These are phyloP conservation scores for Ploceus nigricollis DNA, from an alignment of 2,113 vertebrate genomes.

Conservation along the genomic window DNA sequence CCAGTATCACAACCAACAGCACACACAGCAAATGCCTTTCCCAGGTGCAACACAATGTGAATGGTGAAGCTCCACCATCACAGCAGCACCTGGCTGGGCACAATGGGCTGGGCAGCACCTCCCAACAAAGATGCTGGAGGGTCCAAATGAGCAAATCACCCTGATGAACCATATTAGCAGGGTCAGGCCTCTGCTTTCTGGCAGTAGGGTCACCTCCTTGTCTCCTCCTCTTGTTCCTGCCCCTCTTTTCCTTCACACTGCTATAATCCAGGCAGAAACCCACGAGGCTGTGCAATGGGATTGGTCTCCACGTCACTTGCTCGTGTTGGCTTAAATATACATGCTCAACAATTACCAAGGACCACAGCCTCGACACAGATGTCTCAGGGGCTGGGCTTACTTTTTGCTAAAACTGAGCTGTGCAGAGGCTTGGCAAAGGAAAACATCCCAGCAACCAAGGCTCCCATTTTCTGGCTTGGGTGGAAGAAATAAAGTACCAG, in stretches of 20 bases:
- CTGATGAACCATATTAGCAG: fast-evolving
- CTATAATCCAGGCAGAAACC: neutral
- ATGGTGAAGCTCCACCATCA: neutral
- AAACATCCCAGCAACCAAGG: neutral
- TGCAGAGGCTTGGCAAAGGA: neutral
- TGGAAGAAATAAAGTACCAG: neutral
- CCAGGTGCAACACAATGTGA: fast-evolving
- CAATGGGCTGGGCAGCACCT: neutral
- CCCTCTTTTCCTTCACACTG: neutral
- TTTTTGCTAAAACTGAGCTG: neutral
- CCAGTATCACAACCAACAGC: fast-evolving
- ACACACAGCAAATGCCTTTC: neutral
- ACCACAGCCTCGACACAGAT: neutral
- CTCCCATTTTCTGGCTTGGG: neutral
- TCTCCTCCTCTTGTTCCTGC: neutral
- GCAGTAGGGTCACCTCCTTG: neutral
- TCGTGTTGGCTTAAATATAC: neutral
- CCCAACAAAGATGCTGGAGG: neutral
- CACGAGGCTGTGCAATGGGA: fast-evolving
- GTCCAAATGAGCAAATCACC: neutral
- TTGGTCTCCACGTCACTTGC: neutral
- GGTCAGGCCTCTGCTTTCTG: neutral
- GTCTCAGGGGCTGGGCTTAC: neutral
- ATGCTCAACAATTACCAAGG: neutral
- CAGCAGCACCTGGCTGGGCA: neutral